A percentile compares a stretch with the other conserved stretches of the same genome.
Conservation (phyloP, 2,113 vertebrate genomes). For the Perca fluviatilis region DNA sequence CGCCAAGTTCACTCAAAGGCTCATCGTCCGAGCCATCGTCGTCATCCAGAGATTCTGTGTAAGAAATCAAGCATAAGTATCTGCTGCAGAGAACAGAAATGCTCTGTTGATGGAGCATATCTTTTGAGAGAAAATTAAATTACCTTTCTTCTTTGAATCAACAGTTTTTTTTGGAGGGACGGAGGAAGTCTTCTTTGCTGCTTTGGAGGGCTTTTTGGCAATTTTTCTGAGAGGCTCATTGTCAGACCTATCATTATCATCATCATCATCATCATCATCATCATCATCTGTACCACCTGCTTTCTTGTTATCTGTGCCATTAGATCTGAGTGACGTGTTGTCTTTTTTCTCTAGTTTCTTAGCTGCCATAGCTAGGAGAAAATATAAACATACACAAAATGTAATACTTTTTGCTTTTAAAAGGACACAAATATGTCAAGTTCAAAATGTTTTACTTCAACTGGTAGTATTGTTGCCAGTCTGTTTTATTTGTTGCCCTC, state of each 20-base stretch:
- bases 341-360: constrained; percentile 42
- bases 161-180: background rate
- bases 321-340: constrained; percentile 23
- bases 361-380: constrained; percentile 24
- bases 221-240: constrained; percentile 53
- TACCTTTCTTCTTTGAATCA: constrained; percentile 53
- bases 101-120: background rate
- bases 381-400: background rate
- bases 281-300: constrained; percentile 35
- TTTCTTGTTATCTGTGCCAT: constrained; percentile 46
- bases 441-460: background rate
- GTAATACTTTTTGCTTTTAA: background rate
- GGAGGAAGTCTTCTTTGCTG: constrained; percentile 18
- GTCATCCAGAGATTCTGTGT: constrained; percentile 10
- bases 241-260: constrained; percentile 51
- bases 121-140: background rate
- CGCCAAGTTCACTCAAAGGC: constrained; percentile 31
- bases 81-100: background rate
- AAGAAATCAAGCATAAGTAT: background rate
- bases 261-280: background rate
- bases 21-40: constrained; percentile 56
- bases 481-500: background rate
- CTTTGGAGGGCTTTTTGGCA: constrained; percentile 40
- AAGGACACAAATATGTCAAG: background rate
- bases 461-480: background rate